Conservation (phyloP, 2,113 vertebrate species). For the Aix galericulata region DNA sequence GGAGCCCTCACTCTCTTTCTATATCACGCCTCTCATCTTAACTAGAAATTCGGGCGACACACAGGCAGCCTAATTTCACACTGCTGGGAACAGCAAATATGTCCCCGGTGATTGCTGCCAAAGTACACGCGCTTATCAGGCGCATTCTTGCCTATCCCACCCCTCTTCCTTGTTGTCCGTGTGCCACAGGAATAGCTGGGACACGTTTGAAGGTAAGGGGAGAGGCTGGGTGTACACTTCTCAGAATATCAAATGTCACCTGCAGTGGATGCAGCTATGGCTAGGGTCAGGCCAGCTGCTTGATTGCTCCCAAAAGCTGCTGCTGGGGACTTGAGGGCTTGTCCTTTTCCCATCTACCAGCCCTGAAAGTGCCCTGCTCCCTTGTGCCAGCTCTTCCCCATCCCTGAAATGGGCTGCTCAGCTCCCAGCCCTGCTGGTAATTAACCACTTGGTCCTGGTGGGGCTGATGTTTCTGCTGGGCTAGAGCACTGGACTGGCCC, state of each 20-base stretch:
- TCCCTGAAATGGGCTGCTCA: neutral
- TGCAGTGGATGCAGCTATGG: neutral
- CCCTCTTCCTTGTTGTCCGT: neutral
- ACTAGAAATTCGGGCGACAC: neutral
- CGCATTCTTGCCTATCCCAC: neutral
- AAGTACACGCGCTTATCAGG: neutral
- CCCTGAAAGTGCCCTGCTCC: neutral
- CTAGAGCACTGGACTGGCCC: neutral
- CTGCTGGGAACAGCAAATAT: neutral
- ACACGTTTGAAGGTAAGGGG: neutral
- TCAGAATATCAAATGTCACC: neutral
- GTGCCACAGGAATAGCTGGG: neutral
- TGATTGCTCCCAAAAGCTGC: neutral
- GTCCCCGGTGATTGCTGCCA: neutral
- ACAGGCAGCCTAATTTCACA: neutral
- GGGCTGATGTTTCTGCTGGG: neutral
- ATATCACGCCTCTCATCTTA: neutral
- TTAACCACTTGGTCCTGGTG: neutral
- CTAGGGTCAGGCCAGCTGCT: neutral
- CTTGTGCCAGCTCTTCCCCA: neutral
- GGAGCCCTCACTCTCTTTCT: neutral
- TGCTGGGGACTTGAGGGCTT: neutral
- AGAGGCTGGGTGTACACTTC: neutral
- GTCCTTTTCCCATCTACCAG: neutral
- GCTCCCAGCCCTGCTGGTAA: neutral